Evolutionary conservation across 2,113 vertebrate species (phyloP).

Genomic region (Bungarus multicinctus): DNA sequence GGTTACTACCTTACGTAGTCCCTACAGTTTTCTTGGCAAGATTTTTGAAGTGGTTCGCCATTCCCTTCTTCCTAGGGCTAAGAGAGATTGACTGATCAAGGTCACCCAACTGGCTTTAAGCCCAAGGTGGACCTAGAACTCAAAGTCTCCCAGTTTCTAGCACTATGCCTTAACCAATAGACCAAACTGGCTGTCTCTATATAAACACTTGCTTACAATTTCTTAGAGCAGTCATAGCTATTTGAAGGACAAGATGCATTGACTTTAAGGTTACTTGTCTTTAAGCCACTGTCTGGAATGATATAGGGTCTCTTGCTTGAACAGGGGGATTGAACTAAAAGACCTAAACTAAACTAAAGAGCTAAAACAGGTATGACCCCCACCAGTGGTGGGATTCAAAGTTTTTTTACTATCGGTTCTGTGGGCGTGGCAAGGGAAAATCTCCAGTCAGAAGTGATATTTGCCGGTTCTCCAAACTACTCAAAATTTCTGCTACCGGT

Average conservation of each 20-base stretch:
- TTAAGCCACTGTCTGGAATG: no score
- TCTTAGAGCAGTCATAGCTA: not conserved
- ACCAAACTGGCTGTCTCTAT: not conserved
- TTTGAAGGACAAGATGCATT: not conserved
- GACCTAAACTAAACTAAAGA: no score
- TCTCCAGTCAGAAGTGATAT: no score
- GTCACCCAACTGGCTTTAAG: not conserved
- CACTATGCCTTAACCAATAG: not conserved
- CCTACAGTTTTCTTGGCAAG: not conserved
- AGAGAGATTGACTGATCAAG: not conserved
- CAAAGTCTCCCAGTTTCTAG: not conserved
- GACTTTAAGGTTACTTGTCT: not conserved
- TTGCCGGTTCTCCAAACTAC: no score
- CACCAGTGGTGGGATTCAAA: no score
- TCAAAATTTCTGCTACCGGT: no score
- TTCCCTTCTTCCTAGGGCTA: not conserved
- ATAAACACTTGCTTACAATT: not conserved
- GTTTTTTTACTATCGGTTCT: no score
- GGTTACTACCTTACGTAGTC: not conserved
- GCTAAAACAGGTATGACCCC: no score
- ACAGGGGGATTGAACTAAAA: no score
- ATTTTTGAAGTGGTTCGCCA: not conserved
- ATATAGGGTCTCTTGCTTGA: no score
- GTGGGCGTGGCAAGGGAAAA: no score
- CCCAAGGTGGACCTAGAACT: not conserved